Conservation (phyloP, 2,888 invertebrate genomes). For the Brassicogethes aeneus region DNA sequence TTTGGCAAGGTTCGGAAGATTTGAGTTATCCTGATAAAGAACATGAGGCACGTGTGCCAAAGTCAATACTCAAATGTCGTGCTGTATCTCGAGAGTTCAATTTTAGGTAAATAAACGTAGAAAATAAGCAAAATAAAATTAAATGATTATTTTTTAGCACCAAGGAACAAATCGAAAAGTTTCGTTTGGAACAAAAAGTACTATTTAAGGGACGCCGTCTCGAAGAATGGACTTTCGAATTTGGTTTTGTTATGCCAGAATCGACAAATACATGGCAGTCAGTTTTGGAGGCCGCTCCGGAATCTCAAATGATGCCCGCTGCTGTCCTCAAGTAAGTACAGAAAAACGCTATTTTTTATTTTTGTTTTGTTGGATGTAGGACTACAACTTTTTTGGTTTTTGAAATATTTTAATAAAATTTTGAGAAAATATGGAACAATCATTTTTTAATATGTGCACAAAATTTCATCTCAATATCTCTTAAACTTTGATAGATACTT, state of each 20-base stretch:
- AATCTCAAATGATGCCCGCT: slow-evolving; percentile 99
- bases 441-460: background rate
- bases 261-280: slow-evolving; percentile 99
- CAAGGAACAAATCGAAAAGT: slow-evolving; percentile 89
- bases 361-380: background rate
- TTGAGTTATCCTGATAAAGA: slow-evolving; percentile 81
- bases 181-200: slow-evolving; percentile 85
- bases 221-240: slow-evolving; percentile 99
- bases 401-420: background rate
- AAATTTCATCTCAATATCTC: no score
- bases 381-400: background rate
- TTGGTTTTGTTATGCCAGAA: slow-evolving; percentile 97
- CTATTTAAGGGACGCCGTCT: slow-evolving; percentile 82
- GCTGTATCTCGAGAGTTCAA: slow-evolving; percentile 85
- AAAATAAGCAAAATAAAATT: no score
- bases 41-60: slow-evolving; percentile 96
- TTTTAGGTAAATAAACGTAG: no score
- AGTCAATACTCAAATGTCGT: slow-evolving; percentile 89
- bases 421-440: slow-evolving; percentile 6
- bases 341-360: background rate
- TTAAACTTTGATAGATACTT: no score
- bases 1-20: slow-evolving; percentile 97
- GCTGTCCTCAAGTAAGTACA: slow-evolving; percentile 78
- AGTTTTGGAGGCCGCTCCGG: slow-evolving; percentile 96
- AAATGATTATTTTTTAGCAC: no score